A percentile compares a stretch with the other conserved stretches of the same genome.
Evolutionary conservation across 2,113 vertebrate species (phyloP).

Genomic region (Seriola quinqueradiata): DNA sequence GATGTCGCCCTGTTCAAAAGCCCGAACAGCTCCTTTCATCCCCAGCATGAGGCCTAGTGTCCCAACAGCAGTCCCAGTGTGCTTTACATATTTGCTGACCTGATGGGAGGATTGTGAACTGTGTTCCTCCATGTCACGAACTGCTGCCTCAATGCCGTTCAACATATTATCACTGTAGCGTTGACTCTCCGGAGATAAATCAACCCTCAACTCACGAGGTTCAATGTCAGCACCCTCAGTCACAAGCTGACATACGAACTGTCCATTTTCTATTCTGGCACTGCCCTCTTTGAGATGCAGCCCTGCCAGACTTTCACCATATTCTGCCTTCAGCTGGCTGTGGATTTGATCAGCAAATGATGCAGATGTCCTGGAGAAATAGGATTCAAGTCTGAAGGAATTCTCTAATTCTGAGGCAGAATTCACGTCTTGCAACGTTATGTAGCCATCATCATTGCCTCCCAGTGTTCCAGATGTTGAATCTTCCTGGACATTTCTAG

Average conservation of each 20-base stretch:
- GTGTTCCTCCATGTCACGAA: conserved; percentile 30
- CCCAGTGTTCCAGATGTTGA: conserved; percentile 10
- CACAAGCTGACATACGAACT: conserved; percentile 38
- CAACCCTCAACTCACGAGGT: conserved; percentile 31
- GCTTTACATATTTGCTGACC: background rate
- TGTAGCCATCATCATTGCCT: fast-evolving
- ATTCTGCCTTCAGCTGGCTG: conserved; percentile 15
- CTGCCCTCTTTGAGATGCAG: conserved; percentile 14
- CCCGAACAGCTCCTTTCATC: conserved; percentile 42
- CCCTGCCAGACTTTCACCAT: conserved; percentile 23
- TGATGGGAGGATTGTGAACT: background rate
- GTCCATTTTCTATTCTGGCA: conserved; percentile 27
- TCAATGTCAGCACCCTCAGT: background rate
- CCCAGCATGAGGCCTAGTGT: conserved; percentile 51
- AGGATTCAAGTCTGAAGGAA: conserved; percentile 48
- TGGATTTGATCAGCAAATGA: conserved; percentile 17
- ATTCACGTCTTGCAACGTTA: conserved; percentile 3
- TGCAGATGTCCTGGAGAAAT: conserved; percentile 27
- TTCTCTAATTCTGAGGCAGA: conserved; percentile 38
- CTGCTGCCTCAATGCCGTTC: conserved; percentile 9
- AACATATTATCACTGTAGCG: conserved; percentile 21
- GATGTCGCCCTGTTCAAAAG: conserved; percentile 54
- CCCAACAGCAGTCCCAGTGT: conserved; percentile 21
- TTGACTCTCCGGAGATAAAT: conserved; percentile 41
- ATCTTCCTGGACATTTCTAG: background rate